These are phyloP conservation scores for Phaetusa simplex DNA, from an alignment of 2,113 vertebrate genomes.

Conservation along the genomic window DNA sequence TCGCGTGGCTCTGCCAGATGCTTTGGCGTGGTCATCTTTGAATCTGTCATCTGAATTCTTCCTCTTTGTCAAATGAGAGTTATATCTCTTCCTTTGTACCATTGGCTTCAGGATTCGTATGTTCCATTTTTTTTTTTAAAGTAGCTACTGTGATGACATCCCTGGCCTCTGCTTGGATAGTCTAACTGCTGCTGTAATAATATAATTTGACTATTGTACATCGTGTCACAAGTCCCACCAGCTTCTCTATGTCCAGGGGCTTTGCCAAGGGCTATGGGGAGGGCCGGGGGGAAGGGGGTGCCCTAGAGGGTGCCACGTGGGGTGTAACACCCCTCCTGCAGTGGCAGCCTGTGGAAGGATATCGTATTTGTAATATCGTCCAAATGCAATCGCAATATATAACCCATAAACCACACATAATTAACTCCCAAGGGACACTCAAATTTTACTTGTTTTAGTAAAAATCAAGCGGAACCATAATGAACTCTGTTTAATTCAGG, in stretches of 20 bases:
- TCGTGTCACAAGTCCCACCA: background rate
- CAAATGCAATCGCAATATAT: background rate
- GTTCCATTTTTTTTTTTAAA: background rate
- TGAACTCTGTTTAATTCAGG: background rate
- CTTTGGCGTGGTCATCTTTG: background rate
- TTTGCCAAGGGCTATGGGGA: background rate
- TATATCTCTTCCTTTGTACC: background rate
- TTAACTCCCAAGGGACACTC: background rate
- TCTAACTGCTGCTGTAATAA: background rate
- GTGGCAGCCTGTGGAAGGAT: background rate
- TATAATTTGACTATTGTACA: background rate
- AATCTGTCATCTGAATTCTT: background rate
- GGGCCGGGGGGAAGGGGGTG: too few species aligned
- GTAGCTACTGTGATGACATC: accelerated
- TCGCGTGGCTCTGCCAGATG: accelerated
- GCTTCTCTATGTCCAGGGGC: background rate
- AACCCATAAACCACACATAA: accelerated
- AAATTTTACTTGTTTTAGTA: background rate
- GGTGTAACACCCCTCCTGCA: too few species aligned
- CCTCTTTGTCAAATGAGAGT: background rate
- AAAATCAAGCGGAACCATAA: background rate
- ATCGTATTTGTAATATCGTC: too few species aligned
- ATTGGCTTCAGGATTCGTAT: accelerated
- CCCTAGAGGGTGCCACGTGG: accelerated
- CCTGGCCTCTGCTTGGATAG: background rate